Base-by-base conservation (phyloP, 2,797 vertebrate genomes). In the Psittacula derbiana region DNA sequence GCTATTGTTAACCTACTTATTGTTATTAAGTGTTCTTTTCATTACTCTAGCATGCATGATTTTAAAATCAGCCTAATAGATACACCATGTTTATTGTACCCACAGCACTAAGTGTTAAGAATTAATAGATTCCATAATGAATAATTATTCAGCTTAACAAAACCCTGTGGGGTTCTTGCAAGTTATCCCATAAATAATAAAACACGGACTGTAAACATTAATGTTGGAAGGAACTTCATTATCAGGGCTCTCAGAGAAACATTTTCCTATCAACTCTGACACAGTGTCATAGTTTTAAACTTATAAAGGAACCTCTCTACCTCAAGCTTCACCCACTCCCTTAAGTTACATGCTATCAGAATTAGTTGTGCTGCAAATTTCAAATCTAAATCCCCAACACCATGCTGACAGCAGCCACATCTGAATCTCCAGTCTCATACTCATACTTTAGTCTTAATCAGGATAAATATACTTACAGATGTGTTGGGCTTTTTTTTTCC, bases 101-200 rank as follows among this genome's bases (percentile, higher is more conserved):
- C 89, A 92, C 28, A 71, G n/a, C 52, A 82, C 43, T 38, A 90
- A 84, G 36, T 18, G 27, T 92, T 94, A 92, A 70, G 66, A 90
- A 93, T 94, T 96, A 93, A 92, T 65, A 88, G 38, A 88, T 81
- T 94, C 94, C 65, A 85, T 70, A 85, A 90, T 88, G 89, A 88
- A 96, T 85, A 80, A 95, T 90, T 93, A 78, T 95, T 93, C 88
- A 85, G 47, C 67, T 93, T 94, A 82, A 79, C 16, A 83, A 20
- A 67, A 72, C 66, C 93, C 65, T 74, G 18, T 80, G 90, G 88
- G 38, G 36, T 72, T 93, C 90, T 80, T 92, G 61, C 0, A 7
- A 82, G 50, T 69, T 93, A 94, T 52, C 20, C 80, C 38, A 96
- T 90, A 95, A 97, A 93, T 96, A 96, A 94, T 96, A 95, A 94